A percentile compares a stretch with the other conserved stretches of the same genome.
Evolutionary conservation across 1,140 invertebrate genomes (phyloP).

Genomic region (Bombyx mandarina): DNA sequence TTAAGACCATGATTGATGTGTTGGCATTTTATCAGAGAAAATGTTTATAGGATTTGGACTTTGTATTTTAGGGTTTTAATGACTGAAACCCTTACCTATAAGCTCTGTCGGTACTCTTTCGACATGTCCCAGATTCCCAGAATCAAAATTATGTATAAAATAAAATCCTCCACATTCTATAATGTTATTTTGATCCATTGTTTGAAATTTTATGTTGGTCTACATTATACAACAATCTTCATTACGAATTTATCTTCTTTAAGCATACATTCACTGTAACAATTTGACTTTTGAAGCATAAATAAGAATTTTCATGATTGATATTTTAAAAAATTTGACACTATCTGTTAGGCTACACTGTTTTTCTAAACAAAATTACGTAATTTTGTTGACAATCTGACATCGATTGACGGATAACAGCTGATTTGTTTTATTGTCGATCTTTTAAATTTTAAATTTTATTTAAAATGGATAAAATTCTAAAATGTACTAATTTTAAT

Average conservation of each 20-base stretch:
- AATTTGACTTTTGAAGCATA: constrained; percentile 44
- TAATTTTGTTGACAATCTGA: constrained; percentile 59
- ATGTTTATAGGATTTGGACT: constrained; percentile 5
- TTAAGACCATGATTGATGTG: too few relatives aligned
- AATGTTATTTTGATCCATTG: constrained; percentile 59
- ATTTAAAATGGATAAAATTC: constrained; percentile 18
- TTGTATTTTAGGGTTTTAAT: constrained; percentile 3
- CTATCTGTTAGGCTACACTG: constrained; percentile 58
- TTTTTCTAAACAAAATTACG: constrained; percentile 72
- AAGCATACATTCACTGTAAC: constrained; percentile 37
- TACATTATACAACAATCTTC: constrained; percentile 58
- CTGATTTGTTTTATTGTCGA: constrained; percentile 67
- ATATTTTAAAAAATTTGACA: constrained; percentile 52
- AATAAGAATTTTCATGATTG: constrained; percentile 41
- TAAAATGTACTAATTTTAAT: constrained; percentile 26
- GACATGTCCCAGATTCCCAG: constrained; percentile 86
- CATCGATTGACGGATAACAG: constrained; percentile 71
- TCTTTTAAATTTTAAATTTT: constrained; percentile 37
- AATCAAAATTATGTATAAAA: constrained; percentile 89
- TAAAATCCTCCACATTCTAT: constrained; percentile 76
- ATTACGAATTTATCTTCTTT: constrained; percentile 30
- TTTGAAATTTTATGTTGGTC: constrained; percentile 34
- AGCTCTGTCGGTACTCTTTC: constrained; percentile 74
- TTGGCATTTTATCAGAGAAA: not conserved
- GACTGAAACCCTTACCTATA: constrained; percentile 36